Base-by-base conservation (phyloP, 2,888 invertebrate species). In the Drosophila mulleri region DNA sequence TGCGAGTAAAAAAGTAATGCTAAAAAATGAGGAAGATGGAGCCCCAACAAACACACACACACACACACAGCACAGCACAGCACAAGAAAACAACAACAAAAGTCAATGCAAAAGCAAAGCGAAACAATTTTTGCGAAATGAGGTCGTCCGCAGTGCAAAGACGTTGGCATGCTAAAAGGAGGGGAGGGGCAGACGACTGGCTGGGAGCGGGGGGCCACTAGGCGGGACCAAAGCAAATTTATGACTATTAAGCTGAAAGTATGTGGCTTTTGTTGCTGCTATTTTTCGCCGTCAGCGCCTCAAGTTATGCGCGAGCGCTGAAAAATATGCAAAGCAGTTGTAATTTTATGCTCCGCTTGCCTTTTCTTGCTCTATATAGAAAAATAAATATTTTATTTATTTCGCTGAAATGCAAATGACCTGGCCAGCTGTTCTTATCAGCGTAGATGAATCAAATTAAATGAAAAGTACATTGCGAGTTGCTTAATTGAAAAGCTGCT, bases 161-260 rank as follows among this genome's bases (percentile, higher is more conserved):
- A 67, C 63, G 54, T 58, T 70, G 65, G 77, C 66, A 80, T 70
- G 62, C 75, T 44, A 29, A 47, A 18, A 26, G 35, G 45, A 1
- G 2, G n/a, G 6, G 29, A 0, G 1, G 1, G 29, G 26, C 0
- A 5, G 26, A 29, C 29, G 29, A 1, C 0, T 8, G 29, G 8
- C 29, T 7, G 29, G 29, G 29, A 7, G 29, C 7, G 23, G 20
- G 12, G n/a, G 56, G 59, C 54, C 11, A 68, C 48, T 59, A 63
- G 70, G 72, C 65, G 68, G 72, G 53, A 63, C 68, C 72, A 72
- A 83, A 66, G 83, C 78, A 81, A 89, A 86, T 90, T 86, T 90
- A 86, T 86, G 86, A 84, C 86, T 90, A 82, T 82, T 84, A 90
- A 90, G 80, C 71, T 57, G 67, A 88, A 90, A 89, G 88, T 84